Percentiles rank a stretch among this genome's conserved stretches.
phyloP scores from a whole-genome alignment of 2,113 vertebrate genomes.

The Cariama cristata region DNA sequence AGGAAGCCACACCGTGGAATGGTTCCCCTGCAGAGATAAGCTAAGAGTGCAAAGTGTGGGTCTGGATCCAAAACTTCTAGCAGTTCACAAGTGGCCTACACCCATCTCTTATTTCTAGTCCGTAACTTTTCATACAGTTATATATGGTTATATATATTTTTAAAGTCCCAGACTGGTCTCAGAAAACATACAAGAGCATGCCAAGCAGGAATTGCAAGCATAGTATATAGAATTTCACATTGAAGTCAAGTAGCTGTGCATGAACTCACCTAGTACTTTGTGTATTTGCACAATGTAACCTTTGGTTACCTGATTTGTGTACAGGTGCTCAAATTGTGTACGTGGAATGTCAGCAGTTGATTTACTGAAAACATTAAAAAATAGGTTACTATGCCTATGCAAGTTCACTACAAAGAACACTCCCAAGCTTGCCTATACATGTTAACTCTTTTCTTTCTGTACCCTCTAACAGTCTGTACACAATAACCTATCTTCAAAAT shows the following conservation, averaged over 20 bases:
- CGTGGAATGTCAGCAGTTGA: not conserved
- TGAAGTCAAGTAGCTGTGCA: not conserved
- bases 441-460: not conserved
- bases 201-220: not conserved
- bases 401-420: not conserved
- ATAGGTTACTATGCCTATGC: not conserved
- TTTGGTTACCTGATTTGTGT: not conserved
- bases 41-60: not conserved
- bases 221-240: not conserved
- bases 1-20: not conserved
- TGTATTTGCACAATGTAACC: not conserved
- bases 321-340: not conserved
- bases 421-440: not conserved
- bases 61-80: not conserved
- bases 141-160: not conserved
- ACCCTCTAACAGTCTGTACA: not conserved
- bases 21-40: not conserved
- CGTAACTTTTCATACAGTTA: not conserved
- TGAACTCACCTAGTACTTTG: not conserved
- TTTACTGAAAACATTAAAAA: constrained; percentile 34
- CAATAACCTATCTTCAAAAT: not conserved
- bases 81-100: not conserved
- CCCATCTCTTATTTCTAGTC: not conserved
- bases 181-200: not conserved
- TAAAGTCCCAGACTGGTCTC: not conserved